phyloP scores from a whole-genome alignment of 2,113 vertebrate genomes.

The Entomyzon cyanotis region DNA sequence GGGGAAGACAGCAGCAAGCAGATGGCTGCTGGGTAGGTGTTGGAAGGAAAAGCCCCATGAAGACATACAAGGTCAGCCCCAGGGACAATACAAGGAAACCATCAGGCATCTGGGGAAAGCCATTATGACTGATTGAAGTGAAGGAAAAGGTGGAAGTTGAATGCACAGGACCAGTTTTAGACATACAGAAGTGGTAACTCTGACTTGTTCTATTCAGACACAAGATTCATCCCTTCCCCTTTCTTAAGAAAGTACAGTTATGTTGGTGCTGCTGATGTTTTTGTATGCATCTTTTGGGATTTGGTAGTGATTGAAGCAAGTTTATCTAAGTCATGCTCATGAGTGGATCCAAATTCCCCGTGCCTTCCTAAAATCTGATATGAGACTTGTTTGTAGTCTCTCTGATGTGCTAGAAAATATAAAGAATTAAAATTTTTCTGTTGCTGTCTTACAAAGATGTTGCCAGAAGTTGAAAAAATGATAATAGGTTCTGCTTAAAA shows the following conservation, averaged over 20 bases:
- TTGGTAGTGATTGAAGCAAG: not conserved
- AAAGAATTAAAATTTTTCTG: not conserved
- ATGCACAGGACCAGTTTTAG: not conserved
- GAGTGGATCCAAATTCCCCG: not conserved
- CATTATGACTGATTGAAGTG: not conserved
- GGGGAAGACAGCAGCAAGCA: not conserved
- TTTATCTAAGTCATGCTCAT: not conserved
- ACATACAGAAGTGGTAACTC: not conserved
- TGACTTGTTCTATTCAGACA: not conserved
- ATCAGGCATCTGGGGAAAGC: not conserved
- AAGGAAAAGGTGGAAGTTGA: not conserved
- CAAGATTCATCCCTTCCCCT: accelerated
- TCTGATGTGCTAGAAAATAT: not conserved
- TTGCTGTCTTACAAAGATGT: not conserved
- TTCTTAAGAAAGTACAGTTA: not conserved
- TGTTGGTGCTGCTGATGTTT: not conserved
- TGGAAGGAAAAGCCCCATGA: not conserved
- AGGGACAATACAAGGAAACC: not conserved
- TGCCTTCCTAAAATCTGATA: not conserved
- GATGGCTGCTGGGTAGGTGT: not conserved
- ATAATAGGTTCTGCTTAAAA: not conserved
- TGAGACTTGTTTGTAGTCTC: not conserved
- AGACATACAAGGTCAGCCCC: accelerated
- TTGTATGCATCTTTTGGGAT: not conserved
- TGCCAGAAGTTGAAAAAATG: not conserved